Percentiles rank a stretch among this genome's conserved stretches.
These are phyloP conservation scores for Xiphophorus hellerii DNA, from an alignment of 2,113 vertebrate species.

Conservation along the genomic window DNA sequence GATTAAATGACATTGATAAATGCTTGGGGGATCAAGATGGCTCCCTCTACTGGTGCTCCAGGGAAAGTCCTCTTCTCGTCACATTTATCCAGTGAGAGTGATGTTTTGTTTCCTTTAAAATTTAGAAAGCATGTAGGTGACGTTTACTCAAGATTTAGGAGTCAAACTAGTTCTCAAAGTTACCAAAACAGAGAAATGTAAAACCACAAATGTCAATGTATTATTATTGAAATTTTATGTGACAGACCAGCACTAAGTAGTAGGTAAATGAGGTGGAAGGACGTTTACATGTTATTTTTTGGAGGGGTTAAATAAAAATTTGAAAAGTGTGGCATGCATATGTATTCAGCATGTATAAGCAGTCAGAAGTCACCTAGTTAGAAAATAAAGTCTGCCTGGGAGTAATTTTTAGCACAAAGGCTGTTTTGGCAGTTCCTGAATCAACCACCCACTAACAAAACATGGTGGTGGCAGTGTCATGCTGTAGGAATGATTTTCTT, in stretches of 20 bases:
- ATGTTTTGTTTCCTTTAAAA: constrained; percentile 21
- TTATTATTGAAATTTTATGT: background rate
- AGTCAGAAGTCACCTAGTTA: too few species aligned
- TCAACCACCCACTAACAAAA: too few species aligned
- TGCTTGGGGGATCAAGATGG: constrained; percentile 56
- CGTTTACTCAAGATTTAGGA: background rate
- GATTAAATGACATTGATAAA: constrained; percentile 78
- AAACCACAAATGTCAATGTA: background rate
- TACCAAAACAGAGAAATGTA: background rate
- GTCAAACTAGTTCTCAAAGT: background rate
- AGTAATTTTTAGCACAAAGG: too few species aligned
- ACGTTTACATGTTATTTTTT: too few species aligned
- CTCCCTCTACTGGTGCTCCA: constrained; percentile 71
- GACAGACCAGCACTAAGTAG: background rate
- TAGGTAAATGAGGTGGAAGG: too few species aligned
- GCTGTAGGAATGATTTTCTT: background rate
- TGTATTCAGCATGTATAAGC: too few species aligned
- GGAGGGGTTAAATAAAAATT: background rate
- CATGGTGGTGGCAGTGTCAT: too few species aligned
- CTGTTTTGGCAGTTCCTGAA: too few species aligned
- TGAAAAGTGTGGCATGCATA: background rate
- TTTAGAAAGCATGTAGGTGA: background rate
- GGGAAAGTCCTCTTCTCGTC: constrained; percentile 20
- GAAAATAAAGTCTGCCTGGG: too few species aligned
- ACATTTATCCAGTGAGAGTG: constrained; percentile 15